phyloP scores from a whole-genome alignment of 2,797 vertebrate genomes.

The Sebastolobus altivelis region DNA sequence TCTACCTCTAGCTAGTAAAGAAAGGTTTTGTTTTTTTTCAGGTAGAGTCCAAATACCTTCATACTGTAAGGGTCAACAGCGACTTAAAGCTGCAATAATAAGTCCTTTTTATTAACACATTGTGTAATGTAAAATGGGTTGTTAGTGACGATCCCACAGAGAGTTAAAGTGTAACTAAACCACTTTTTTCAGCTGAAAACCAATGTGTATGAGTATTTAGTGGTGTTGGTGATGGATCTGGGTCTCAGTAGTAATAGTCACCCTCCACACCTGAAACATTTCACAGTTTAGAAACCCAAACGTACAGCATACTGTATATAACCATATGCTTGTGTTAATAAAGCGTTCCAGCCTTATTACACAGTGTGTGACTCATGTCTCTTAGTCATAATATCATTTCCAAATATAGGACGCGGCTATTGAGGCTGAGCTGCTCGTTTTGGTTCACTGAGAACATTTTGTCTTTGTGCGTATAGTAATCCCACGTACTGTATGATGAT shows the following conservation, averaged over 20 bases:
- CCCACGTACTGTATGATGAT: neutral
- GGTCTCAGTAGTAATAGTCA: too few relatives aligned
- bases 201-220: too few relatives aligned
- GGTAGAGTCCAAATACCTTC: neutral
- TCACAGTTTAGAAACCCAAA: neutral
- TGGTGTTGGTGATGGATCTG: too few relatives aligned
- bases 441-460: neutral
- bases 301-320: neutral
- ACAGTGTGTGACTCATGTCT: conserved; percentile 5
- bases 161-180: too few relatives aligned
- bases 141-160: too few relatives aligned
- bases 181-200: too few relatives aligned
- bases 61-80: neutral
- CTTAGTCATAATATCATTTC: conserved; percentile 8
- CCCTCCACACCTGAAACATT: neutral
- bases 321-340: neutral
- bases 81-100: neutral
- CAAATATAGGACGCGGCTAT: conserved; percentile 14
- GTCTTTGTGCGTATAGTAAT: neutral
- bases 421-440: neutral
- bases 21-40: neutral
- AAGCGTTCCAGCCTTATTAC: neutral
- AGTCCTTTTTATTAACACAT: neutral
- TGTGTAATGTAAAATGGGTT: neutral
- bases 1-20: too few relatives aligned